Evolutionary conservation across 2,888 invertebrate species (phyloP).

Genomic region (Habroteleia sp.): DNA sequence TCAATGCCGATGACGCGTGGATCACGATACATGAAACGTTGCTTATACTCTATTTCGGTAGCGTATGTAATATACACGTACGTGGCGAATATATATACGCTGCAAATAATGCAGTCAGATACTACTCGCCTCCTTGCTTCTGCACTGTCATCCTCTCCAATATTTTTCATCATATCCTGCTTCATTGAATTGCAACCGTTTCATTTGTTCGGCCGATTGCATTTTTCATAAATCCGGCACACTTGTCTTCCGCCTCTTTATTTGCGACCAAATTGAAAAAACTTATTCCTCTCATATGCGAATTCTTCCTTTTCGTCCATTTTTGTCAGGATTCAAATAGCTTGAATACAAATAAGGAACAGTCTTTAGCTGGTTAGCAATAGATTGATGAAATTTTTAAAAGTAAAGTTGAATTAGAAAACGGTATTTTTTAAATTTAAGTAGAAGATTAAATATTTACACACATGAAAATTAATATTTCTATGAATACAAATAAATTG

Average conservation of each 20-base stretch:
- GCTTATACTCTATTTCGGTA: slow-evolving; percentile 17
- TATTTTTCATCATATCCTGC: slow-evolving; percentile 39
- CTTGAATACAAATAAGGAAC: slow-evolving; percentile 17
- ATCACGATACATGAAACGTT: slow-evolving; percentile 75
- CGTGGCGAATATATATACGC: slow-evolving; percentile 1
- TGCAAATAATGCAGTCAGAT: slow-evolving; percentile 20
- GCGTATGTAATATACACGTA: slow-evolving; percentile 7
- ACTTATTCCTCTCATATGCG: slow-evolving; percentile 18
- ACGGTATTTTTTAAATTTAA: no score
- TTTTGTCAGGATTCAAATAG: slow-evolving; percentile 13
- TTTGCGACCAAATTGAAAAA: slow-evolving; percentile 43
- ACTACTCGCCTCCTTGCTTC: slow-evolving; percentile 4
- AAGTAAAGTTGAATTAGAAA: slow-evolving; percentile 11
- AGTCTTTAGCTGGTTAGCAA: slow-evolving; percentile 1
- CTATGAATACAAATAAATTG: no score
- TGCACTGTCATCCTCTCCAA: slow-evolving; percentile 26
- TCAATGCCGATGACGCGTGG: slow-evolving; percentile 80
- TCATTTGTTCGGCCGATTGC: slow-evolving; percentile 51
- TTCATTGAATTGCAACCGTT: slow-evolving; percentile 54
- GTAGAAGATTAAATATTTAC: background rate
- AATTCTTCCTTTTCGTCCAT: background rate
- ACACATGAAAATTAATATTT: no score
- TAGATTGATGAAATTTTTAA: slow-evolving; percentile 5
- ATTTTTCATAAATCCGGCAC: slow-evolving; percentile 50
- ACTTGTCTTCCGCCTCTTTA: slow-evolving; percentile 35